Percentiles rank a stretch among this genome's conserved stretches.
Conservation (phyloP, 1,140 invertebrate genomes). For the Drosophila arawakana region DNA sequence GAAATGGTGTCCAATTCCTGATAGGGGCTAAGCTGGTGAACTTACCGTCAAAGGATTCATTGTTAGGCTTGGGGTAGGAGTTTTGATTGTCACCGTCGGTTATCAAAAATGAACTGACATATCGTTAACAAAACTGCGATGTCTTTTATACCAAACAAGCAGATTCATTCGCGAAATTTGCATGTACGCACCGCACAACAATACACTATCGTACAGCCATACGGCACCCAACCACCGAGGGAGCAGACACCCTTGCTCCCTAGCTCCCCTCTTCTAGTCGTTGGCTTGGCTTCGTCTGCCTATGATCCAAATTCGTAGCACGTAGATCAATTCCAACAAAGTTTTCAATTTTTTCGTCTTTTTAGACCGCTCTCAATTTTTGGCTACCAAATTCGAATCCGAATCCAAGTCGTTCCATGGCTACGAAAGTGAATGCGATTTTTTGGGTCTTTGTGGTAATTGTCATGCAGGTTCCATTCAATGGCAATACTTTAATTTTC, state of each 20-base stretch:
- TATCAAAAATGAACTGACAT: constrained; percentile 84
- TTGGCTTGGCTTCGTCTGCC: constrained; percentile 37
- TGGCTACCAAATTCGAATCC: constrained; percentile 13
- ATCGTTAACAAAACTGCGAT: constrained; percentile 63
- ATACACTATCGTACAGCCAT: neutral
- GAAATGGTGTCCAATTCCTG: too few relatives aligned
- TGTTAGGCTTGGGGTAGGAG: constrained; percentile 71
- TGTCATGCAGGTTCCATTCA: constrained; percentile 61
- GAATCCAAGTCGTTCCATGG: constrained; percentile 37
- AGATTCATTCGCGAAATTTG: constrained; percentile 71
- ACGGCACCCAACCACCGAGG: constrained; percentile 32
- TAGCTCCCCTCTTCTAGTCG: neutral
- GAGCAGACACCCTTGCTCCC: constrained; percentile 13
- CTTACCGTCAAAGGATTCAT: constrained; percentile 84
- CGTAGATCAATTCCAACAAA: constrained; percentile 49
- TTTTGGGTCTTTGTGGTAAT: constrained; percentile 53
- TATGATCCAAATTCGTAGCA: constrained; percentile 73
- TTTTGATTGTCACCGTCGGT: constrained; percentile 80
- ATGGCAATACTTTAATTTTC: constrained; percentile 68
- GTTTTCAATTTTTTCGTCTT: constrained; percentile 56
- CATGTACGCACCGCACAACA: constrained; percentile 35
- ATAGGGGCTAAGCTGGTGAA: constrained; percentile 1
- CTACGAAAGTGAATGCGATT: constrained; percentile 75
- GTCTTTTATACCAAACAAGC: constrained; percentile 76
- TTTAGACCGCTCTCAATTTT: constrained; percentile 24